Evolutionary conservation across 2,888 invertebrate species (phyloP), one percentile per base, ranked within the genome.

Genomic region (Orchesellides sinensis): DNA sequence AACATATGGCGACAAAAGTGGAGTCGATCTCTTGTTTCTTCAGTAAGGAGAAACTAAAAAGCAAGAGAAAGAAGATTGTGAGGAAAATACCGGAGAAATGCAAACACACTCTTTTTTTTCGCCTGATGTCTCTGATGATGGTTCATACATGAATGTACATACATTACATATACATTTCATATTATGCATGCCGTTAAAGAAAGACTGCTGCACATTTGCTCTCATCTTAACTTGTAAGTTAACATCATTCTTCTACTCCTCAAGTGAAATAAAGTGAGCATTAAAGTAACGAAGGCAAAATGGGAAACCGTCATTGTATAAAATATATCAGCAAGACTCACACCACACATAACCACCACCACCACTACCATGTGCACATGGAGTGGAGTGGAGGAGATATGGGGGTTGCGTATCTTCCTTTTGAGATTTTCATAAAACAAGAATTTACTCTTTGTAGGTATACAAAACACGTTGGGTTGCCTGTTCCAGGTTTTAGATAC

Each of bases 1-100:
- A 84, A 83, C 86, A 84, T 84, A 86, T 86, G 84, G 84, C 77
- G 83, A 83, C 83, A 83, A 74, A 78, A 74, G 70, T 79, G 74
- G 74, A 79, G 74, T 84, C 81, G 68, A 75, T 72, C 77, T 70
- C 72, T 77, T 84, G n/a, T n/a, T 74, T 47, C 35, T 19, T 8
- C 29, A 27, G 35, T 32, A 19, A 54, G 56, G 27, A 45, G 47
- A 54, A 45, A 45, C 23, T 61, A 75, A 66, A 66, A 75, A 54
- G 56, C 35, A n/a, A 40, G 59, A 59, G 32, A n/a, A n/a, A n/a
- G n/a, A n/a, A n/a, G n/a, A 59, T 59, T 56, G 45, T 49, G 56
- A 66, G 54, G 66, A 75, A 65, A 74, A 61, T 52, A 23, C 25
- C 23, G 27, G 40, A 68, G 35, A 68, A 49, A 49, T 68, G 66